Evolutionary conservation across 2,797 vertebrate species (phyloP).

Genomic region (Selene dorsalis): DNA sequence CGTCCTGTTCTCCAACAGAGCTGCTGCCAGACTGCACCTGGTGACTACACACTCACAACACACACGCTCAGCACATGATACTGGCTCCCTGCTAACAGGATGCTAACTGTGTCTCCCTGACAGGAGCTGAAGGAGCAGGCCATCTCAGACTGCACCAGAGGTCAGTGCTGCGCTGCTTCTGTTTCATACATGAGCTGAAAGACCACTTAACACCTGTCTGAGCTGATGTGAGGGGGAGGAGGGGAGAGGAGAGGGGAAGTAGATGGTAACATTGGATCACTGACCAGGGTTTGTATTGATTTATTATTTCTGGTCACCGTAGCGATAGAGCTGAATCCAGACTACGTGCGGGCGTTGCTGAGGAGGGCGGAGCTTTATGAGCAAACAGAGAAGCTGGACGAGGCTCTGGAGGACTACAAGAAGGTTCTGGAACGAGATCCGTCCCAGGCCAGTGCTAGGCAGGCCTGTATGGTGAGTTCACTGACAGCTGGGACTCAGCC

Average conservation of each 20-base stretch:
- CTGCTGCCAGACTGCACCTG: slow-evolving; percentile 92
- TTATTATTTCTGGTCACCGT: slow-evolving; percentile 2
- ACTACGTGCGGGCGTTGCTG: slow-evolving; percentile 90
- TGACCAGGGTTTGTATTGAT: too few relatives aligned
- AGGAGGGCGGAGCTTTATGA: slow-evolving; percentile 94
- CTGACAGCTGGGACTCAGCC: background rate
- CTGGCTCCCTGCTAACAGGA: background rate
- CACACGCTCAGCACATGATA: background rate
- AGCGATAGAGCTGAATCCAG: slow-evolving; percentile 93
- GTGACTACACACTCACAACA: slow-evolving; percentile 68
- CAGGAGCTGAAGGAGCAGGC: slow-evolving; percentile 92
- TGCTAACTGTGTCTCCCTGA: slow-evolving; percentile 34
- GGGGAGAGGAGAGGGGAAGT: too few relatives aligned
- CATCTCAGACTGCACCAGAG: slow-evolving; percentile 93
- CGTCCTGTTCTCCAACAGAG: slow-evolving; percentile 94
- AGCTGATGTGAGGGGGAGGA: too few relatives aligned
- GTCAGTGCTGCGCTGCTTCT: slow-evolving; percentile 72
- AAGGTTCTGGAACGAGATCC: slow-evolving; percentile 89
- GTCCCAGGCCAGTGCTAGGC: slow-evolving; percentile 83
- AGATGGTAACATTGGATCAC: too few relatives aligned
- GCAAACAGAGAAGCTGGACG: slow-evolving; percentile 94
- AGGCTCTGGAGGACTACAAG: slow-evolving; percentile 95
- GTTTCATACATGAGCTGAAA: too few relatives aligned
- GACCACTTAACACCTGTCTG: too few relatives aligned
- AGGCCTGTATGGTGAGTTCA: slow-evolving; percentile 91